These are phyloP conservation scores for Agrochola lychnidis DNA, from an alignment of 2,888 invertebrate genomes.

Conservation along the genomic window DNA sequence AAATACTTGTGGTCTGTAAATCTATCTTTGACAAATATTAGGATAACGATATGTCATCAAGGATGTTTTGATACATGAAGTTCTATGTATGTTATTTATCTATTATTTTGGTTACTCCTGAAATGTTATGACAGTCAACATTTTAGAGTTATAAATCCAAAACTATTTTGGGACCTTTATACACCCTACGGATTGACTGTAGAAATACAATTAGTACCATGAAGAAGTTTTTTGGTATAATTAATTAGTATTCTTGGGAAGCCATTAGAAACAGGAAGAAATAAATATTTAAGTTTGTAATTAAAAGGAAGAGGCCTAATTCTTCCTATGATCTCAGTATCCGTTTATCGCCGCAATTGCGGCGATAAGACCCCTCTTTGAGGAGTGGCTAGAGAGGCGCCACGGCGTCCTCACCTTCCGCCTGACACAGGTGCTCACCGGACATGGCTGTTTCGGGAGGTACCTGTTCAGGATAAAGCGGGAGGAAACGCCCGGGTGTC, in stretches of 20 bases:
- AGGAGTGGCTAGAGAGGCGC: too few relatives aligned
- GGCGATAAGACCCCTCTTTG: too few relatives aligned
- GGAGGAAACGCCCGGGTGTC: too few relatives aligned
- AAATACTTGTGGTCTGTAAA: conserved; percentile 30
- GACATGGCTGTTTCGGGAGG: too few relatives aligned
- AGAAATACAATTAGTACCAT: not conserved
- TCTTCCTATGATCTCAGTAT: not conserved
- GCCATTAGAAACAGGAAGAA: accelerated
- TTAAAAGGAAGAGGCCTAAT: not conserved
- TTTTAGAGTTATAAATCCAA: not conserved
- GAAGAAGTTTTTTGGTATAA: not conserved
- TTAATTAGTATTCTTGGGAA: not conserved
- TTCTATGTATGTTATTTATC: not conserved
- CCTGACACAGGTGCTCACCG: too few relatives aligned
- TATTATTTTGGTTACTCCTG: not conserved
- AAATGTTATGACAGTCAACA: not conserved
- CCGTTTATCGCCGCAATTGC: too few relatives aligned
- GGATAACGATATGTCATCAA: conserved; percentile 42
- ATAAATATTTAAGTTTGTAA: not conserved
- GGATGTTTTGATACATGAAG: conserved; percentile 13
- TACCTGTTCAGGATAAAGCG: too few relatives aligned
- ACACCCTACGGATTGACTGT: not conserved
- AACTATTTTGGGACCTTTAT: not conserved
- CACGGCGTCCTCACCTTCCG: too few relatives aligned
- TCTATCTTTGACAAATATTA: conserved; percentile 47